phyloP scores from a whole-genome alignment of 2,888 invertebrate genomes.

The Linnaemya tessellans region DNA sequence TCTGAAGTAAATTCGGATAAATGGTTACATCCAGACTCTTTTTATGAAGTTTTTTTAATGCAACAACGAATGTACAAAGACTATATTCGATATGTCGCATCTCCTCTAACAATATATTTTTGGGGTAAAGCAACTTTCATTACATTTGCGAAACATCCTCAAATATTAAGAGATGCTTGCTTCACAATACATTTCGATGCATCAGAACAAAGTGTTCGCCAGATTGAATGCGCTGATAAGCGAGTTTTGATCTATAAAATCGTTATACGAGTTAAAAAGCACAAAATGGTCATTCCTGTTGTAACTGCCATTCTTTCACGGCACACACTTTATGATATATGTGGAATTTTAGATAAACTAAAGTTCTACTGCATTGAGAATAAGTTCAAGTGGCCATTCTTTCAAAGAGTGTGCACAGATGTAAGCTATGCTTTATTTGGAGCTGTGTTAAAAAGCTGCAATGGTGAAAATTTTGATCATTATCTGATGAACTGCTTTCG shows the following conservation, averaged over 20 bases:
- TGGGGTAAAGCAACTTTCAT: constrained; percentile 7
- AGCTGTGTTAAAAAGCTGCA: constrained; percentile 16
- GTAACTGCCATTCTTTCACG: constrained; percentile 15
- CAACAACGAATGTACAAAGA: background rate
- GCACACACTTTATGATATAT: constrained; percentile 14
- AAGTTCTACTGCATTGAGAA: constrained; percentile 14
- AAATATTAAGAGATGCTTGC: constrained; percentile 1
- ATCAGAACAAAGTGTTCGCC: constrained; percentile 10
- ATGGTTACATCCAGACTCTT: background rate
- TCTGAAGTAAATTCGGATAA: constrained; percentile 13
- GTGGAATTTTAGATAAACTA: constrained; percentile 17
- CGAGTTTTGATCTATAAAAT: constrained; percentile 23
- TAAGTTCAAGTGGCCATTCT: constrained; percentile 26
- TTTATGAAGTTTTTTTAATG: constrained; percentile 20
- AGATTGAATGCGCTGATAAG: constrained; percentile 20
- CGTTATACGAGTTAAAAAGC: background rate
- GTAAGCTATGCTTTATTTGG: constrained; percentile 23
- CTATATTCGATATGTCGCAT: background rate
- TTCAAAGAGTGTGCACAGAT: constrained; percentile 42
- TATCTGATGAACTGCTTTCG: background rate
- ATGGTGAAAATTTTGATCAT: background rate
- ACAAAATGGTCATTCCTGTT: constrained; percentile 12
- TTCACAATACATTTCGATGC: constrained; percentile 18
- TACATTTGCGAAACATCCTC: background rate
- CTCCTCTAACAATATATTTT: constrained; percentile 1